phyloP scores from a whole-genome alignment of 2,888 invertebrate genomes.

The Periphyllus acericola region DNA sequence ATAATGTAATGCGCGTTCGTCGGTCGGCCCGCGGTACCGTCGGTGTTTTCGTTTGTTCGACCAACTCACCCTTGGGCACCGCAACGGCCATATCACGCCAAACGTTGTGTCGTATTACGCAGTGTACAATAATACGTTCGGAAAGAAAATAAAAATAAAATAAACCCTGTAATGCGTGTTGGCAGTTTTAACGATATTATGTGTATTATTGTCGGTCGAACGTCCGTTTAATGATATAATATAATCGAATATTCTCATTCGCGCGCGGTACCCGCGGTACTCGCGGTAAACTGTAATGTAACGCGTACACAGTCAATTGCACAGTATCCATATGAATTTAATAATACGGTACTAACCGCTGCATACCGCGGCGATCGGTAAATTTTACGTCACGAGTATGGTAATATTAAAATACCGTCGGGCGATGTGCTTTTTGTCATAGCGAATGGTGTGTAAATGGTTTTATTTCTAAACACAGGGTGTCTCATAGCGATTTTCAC shows the following conservation, averaged over 20 bases:
- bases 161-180: neutral
- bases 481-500: too few relatives aligned
- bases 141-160: neutral
- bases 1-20: too few relatives aligned
- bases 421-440: neutral
- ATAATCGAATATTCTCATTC: neutral
- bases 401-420: too few relatives aligned
- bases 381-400: too few relatives aligned
- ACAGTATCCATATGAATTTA: too few relatives aligned
- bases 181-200: neutral
- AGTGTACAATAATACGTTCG: neutral
- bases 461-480: too few relatives aligned
- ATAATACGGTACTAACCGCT: too few relatives aligned
- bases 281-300: too few relatives aligned
- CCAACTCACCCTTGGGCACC: neutral
- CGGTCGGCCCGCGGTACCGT: neutral
- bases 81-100: neutral
- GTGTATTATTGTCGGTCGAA: neutral
- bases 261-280: neutral
- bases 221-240: neutral
- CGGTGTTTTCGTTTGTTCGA: too few relatives aligned
- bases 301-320: too few relatives aligned
- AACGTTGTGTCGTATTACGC: neutral
- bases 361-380: too few relatives aligned
- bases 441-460: too few relatives aligned